Conservation (phyloP, 1,140 invertebrate genomes). For the Hetaerina americana region DNA sequence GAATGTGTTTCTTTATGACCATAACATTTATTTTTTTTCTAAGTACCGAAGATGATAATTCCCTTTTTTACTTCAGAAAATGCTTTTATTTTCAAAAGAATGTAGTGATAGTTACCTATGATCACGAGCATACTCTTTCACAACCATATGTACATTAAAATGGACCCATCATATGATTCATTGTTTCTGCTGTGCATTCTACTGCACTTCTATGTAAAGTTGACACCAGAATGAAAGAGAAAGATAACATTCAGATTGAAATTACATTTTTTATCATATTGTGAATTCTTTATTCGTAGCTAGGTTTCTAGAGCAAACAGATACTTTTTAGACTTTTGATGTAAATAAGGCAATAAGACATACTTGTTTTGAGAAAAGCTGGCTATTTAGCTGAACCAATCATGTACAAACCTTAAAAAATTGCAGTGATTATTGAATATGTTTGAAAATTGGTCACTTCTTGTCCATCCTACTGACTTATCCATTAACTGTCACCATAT, state of each 20-base stretch:
- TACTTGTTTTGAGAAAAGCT: not conserved
- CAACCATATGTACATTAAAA: not conserved
- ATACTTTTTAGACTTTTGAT: not conserved
- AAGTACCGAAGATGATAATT: not conserved
- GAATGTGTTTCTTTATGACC: not conserved
- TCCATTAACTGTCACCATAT: not conserved
- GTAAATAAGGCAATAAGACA: not conserved
- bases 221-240: not conserved
- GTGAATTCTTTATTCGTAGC: not conserved
- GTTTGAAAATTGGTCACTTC: not conserved
- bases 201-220: not conserved
- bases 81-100: not conserved
- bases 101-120: not conserved
- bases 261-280: not conserved
- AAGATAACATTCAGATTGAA: not conserved
- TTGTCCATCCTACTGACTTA: not conserved
- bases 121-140: not conserved
- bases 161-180: not conserved
- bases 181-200: not conserved
- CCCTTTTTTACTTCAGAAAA: not conserved
- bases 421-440: not conserved
- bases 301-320: not conserved
- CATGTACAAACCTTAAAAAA: not conserved
- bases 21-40: not conserved
- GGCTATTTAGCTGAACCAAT: not conserved